Percentiles rank a stretch among this genome's conserved stretches.
These are phyloP conservation scores for Nemurella pictetii DNA, from an alignment of 2,888 invertebrate species.

Conservation along the genomic window DNA sequence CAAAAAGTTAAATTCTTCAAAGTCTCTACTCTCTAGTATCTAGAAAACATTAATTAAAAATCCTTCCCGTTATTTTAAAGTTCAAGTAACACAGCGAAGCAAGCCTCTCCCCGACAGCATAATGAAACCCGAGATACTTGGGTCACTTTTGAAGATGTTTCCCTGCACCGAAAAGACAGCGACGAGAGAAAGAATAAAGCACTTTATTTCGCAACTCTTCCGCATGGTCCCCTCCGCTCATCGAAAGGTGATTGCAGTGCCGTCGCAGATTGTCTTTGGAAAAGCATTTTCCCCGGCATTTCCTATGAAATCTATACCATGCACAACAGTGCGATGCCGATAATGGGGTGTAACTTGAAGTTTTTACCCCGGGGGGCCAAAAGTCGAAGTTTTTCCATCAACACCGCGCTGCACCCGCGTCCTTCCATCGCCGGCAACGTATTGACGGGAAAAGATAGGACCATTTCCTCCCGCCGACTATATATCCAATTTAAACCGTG, in stretches of 20 bases:
- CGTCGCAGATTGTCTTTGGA: conserved; percentile 23
- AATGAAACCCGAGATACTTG: too few relatives aligned
- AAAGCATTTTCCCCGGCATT: background rate
- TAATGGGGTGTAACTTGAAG: conserved; percentile 29
- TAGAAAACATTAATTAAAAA: too few relatives aligned
- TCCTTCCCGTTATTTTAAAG: too few relatives aligned
- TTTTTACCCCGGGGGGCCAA: conserved; percentile 16
- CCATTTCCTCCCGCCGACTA: conserved; percentile 16
- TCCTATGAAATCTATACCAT: conserved; percentile 19
- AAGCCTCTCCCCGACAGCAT: too few relatives aligned
- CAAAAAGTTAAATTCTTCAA: too few relatives aligned
- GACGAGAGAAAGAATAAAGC: background rate
- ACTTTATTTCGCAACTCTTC: background rate
- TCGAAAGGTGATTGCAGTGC: background rate
- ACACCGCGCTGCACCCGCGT: background rate
- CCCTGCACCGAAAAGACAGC: too few relatives aligned
- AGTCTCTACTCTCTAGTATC: too few relatives aligned
- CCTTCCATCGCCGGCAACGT: conserved; percentile 7
- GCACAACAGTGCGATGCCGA: conserved; percentile 4
- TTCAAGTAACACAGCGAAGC: too few relatives aligned
- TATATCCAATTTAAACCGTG: conserved; percentile 31
- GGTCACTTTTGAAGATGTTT: background rate
- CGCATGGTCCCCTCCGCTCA: background rate
- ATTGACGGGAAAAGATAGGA: conserved; percentile 29
- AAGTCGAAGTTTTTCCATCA: conserved; percentile 30